phyloP scores from a whole-genome alignment of 2,888 invertebrate genomes.

The Eupithecia inturbata region DNA sequence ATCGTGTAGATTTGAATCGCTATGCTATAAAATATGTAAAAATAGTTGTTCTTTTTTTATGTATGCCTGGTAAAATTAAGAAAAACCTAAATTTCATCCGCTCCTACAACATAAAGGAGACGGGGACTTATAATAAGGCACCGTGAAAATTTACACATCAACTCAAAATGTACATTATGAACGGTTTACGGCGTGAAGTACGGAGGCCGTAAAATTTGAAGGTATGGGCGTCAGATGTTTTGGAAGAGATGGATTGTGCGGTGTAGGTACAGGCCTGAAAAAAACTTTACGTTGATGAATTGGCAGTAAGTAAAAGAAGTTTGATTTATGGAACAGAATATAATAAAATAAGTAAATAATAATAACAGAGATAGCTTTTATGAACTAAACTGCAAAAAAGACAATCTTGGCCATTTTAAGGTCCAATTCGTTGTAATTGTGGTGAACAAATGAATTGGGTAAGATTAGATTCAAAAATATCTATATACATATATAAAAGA shows the following conservation, averaged over 20 bases:
- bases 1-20: too few species aligned
- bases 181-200: conserved; percentile 40
- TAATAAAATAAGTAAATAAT: background rate
- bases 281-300: background rate
- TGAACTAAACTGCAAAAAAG: background rate
- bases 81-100: background rate
- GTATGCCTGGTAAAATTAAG: background rate
- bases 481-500: too few species aligned
- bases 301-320: background rate
- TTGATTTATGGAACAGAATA: background rate
- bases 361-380: background rate
- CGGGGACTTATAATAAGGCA: conserved; percentile 52
- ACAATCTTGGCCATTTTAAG: background rate
- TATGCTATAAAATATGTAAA: too few species aligned
- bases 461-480: too few species aligned
- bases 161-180: conserved; percentile 44
- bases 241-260: background rate
- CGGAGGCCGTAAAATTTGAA: conserved; percentile 40
- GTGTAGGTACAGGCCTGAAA: background rate
- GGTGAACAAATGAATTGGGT: too few species aligned
- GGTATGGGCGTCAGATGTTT: background rate
- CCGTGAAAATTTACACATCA: conserved; percentile 56
- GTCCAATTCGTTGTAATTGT: too few species aligned
- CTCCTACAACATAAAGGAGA: conserved; percentile 38
- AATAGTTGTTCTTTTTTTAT: background rate